Base-by-base conservation (phyloP, 2,888 invertebrate species). In the Carcina quercana region DNA sequence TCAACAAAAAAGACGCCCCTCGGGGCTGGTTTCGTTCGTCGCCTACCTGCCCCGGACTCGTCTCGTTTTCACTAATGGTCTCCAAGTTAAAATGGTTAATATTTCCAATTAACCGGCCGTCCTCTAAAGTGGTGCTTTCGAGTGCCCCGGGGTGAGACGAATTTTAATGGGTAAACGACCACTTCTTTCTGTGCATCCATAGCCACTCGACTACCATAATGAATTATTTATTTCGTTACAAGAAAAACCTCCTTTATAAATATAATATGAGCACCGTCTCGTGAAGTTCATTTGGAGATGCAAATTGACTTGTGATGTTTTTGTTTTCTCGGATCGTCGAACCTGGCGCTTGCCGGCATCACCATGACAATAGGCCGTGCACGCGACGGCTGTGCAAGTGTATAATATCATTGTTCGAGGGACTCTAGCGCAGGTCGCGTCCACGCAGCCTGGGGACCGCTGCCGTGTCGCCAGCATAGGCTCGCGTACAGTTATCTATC, bases 361-460 rank as follows among this genome's bases (percentile, higher is more conserved):
- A 75, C 65, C 76, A 80, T 78, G 70, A 82, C 79, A 82, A 80
- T 74, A 55, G 60, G 56, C 48, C 53, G 54, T 60, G 66, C 62
- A 68, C 66, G 65, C 61, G 48, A 59, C 64, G 72, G 73, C 74
- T 75, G 78, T 72, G 59, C 59, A 64, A n/a, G n/a, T n/a, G n/a
- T n/a, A n/a, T n/a, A n/a, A n/a, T n/a, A n/a, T 70, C 70, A 78
- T 80, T 79, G 79, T 82, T 73, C 60, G 61, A n/a, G n/a, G 52
- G 49, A 20, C 20, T 10, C 10, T 35, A 46, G 41, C 38, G 39
- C 57, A 32, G 25, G 30, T 43, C 26, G 40, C 36, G 34, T 34
- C 38, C 25, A 28, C 32, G 38, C 25, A 24, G 38, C 37, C 25
- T 28, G 31, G 38, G 31, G 26, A 32, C n/a, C n/a, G n/a, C n/a